These are phyloP conservation scores for Chamaedrilus cognettii DNA, from an alignment of 2,888 invertebrate species.

Conservation along the genomic window DNA sequence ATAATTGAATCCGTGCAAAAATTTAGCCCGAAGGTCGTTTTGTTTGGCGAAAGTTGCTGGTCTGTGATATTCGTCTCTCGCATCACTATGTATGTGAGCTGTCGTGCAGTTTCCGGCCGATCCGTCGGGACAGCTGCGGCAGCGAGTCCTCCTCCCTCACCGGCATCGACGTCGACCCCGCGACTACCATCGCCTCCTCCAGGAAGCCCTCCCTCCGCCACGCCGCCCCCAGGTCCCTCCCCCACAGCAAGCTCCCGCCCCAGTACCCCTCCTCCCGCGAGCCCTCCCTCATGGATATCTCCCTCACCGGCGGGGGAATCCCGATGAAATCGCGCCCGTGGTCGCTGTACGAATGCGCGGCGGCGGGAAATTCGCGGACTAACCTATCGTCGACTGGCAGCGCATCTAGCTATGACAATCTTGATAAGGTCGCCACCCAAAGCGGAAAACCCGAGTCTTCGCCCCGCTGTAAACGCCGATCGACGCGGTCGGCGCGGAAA, in stretches of 20 bases:
- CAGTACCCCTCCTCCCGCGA: neutral
- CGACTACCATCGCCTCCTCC: neutral
- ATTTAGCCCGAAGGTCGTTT: too few relatives aligned
- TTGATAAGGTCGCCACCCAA: conserved; percentile 7
- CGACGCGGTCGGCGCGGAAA: neutral
- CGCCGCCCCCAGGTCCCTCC: neutral
- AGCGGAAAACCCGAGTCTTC: neutral
- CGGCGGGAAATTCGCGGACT: conserved; percentile 8
- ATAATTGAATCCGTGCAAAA: too few relatives aligned
- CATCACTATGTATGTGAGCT: too few relatives aligned
- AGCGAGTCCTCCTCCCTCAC: conserved; percentile 14
- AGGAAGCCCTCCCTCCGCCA: neutral
- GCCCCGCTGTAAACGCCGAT: neutral
- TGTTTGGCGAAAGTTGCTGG: too few relatives aligned
- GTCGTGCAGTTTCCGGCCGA: conserved; percentile 14
- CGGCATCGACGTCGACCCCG: conserved; percentile 9
- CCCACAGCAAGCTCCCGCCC: neutral
- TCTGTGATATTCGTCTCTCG: too few relatives aligned
- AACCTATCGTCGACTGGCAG: conserved; percentile 16
- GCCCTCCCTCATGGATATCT: neutral
- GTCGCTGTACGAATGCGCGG: conserved; percentile 11
- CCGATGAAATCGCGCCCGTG: conserved; percentile 12
- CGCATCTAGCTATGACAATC: conserved; percentile 19
- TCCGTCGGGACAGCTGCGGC: conserved; percentile 13
- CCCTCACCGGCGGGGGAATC: neutral